phyloP scores from a whole-genome alignment of 2,113 vertebrate species.

The Platysteira castanea region DNA sequence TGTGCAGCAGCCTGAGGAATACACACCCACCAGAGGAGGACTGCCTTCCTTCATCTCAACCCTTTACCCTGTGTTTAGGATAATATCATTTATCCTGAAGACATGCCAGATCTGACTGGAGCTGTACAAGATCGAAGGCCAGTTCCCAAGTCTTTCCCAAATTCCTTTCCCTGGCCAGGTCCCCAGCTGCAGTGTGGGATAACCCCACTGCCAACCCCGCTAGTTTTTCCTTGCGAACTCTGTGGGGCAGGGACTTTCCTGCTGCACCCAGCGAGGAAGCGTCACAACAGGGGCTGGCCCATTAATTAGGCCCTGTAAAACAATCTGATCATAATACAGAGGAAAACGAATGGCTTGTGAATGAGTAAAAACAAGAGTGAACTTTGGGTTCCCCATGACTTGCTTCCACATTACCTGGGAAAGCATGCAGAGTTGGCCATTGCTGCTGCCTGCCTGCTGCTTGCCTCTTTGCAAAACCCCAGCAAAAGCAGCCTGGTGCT shows the following conservation, averaged over 20 bases:
- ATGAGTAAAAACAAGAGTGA: neutral
- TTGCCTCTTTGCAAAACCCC: neutral
- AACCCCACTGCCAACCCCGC: neutral
- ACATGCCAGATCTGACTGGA: neutral
- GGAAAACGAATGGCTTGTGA: neutral
- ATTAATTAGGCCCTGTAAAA: neutral
- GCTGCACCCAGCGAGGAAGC: neutral
- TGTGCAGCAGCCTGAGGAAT: neutral
- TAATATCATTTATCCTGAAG: neutral
- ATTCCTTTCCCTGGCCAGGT: neutral
- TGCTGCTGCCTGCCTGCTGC: neutral
- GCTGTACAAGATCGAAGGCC: neutral
- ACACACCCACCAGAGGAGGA: fast-evolving
- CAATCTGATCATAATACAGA: neutral
- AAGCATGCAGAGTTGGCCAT: fast-evolving
- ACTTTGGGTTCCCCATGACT: neutral
- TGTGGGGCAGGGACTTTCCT: neutral
- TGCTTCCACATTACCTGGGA: neutral
- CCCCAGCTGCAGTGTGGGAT: neutral
- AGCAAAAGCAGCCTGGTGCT: neutral
- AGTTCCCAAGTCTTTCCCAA: neutral
- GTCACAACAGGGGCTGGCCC: neutral
- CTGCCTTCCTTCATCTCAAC: neutral
- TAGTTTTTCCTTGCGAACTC: fast-evolving
- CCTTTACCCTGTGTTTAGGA: neutral